A percentile compares a stretch with the other conserved stretches of the same genome.
phyloP scores from a whole-genome alignment of 2,888 invertebrate species.

The Euplagia quadripunctaria region DNA sequence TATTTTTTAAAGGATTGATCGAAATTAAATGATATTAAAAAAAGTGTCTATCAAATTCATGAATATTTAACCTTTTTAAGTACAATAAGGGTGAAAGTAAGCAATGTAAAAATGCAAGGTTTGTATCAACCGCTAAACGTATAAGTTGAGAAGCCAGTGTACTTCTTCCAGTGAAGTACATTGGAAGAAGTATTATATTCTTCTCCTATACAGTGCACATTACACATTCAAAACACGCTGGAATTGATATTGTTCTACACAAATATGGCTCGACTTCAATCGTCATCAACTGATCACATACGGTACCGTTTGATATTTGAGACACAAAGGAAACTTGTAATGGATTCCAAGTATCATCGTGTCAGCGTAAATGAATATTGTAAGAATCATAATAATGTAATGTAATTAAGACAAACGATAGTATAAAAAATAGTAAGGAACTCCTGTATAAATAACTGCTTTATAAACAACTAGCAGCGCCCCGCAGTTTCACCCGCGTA shows the following conservation, averaged over 20 bases:
- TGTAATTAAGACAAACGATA: not conserved
- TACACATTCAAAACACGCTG: slow-evolving; percentile 13
- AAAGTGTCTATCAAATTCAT: too few species aligned
- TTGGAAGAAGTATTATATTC: too few species aligned
- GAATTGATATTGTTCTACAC: slow-evolving; percentile 19
- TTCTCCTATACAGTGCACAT: not conserved
- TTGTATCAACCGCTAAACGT: too few species aligned
- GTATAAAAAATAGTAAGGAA: not conserved
- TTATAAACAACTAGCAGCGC: not conserved
- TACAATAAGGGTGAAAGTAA: too few species aligned
- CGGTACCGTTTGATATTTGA: slow-evolving; percentile 28
- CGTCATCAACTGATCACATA: slow-evolving; percentile 10
- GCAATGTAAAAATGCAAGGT: too few species aligned
- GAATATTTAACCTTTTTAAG: too few species aligned
- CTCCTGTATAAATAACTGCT: not conserved
- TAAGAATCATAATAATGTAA: not conserved
- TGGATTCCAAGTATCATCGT: slow-evolving; percentile 15
- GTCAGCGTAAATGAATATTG: slow-evolving; percentile 7
- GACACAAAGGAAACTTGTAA: slow-evolving; percentile 24
- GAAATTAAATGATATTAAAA: too few species aligned
- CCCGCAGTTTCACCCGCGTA: too few species aligned
- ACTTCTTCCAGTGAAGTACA: not conserved
- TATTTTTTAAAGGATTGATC: too few species aligned
- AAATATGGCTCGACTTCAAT: slow-evolving; percentile 11
- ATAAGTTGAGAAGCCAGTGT: not conserved